Evolutionary conservation across 2,797 vertebrate genomes (phyloP).

Genomic region (Sebastiscus tertius): DNA sequence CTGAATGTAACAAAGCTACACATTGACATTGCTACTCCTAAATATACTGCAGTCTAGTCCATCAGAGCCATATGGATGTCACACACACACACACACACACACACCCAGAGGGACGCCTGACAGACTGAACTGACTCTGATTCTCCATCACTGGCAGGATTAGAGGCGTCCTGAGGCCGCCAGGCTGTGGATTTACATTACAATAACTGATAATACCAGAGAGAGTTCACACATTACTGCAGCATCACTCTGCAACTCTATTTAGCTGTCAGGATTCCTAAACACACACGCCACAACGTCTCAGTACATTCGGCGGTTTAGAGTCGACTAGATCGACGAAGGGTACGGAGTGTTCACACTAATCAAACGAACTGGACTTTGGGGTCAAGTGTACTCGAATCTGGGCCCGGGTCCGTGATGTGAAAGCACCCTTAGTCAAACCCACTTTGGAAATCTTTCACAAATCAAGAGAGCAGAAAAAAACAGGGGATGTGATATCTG

Average conservation of each 20-base stretch:
- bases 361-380: too few species aligned
- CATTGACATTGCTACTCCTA: conserved; percentile 33
- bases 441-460: not conserved
- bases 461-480: not conserved
- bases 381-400: too few species aligned
- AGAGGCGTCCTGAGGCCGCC: conserved; percentile 34
- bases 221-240: conserved; percentile 60
- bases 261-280: conserved; percentile 27
- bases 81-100: not conserved
- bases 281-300: not conserved
- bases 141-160: conserved; percentile 54
- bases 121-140: conserved; percentile 16
- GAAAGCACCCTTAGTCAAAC: not conserved
- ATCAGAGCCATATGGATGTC: not conserved
- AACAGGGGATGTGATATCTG: not conserved
- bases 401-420: too few species aligned
- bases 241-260: conserved; percentile 24
- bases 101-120: conserved; percentile 23
- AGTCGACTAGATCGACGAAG: not conserved
- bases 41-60: conserved; percentile 36
- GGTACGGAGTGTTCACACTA: too few species aligned
- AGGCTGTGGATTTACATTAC: conserved; percentile 54
- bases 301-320: not conserved
- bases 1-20: conserved; percentile 38
- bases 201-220: conserved; percentile 58